Base-by-base conservation (phyloP, 2,113 vertebrate species). In the Cyanoderma ruficeps region DNA sequence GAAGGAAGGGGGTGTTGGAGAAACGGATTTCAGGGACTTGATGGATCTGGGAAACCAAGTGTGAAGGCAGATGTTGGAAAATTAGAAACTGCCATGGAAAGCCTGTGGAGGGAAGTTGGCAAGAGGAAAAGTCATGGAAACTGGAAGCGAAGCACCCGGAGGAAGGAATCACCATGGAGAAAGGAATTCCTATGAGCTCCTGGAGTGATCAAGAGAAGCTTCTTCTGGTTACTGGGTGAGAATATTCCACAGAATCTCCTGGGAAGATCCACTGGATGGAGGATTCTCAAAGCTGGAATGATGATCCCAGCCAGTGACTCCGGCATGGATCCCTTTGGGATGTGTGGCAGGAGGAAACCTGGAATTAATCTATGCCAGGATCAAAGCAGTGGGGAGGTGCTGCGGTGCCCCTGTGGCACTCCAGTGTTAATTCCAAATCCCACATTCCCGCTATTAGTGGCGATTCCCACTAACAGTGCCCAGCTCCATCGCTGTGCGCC, bases 321-420 rank as follows among this genome's bases (percentile, higher is more conserved):
- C 2, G 3, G 50, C 28, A 0, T 24, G 37, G 0, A 10, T 59
- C 7, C 13, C 65, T 47, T 8, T 0, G 3, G 74, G 89, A 68
- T 41, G 20, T 2, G 22, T 10, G 3, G 37, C 76, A 10, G 42
- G 50, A 76, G 37, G 46, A 68, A 56, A 44, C 30, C 18, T 13
- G 5, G 57, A 31, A 44, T 41, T 7, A 24, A 50, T 18, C 37
- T 13, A 1, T 4, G 50, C 1, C 4, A 27, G 90, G 75, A 82
- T 65, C 65, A 20, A 17, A 47, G 47, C 19, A 11, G 25, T 13
- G 46, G 46, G 65, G 44, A 69, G 55, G 31, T 21, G 60, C 49
- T 27, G 15, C 7, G 72, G 53, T 59, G 49, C 44, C 28, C 37
- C 76, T 16, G 31, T 11, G 39, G 37, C 65, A 25, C 57, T 10